phyloP scores from a whole-genome alignment of 2,888 invertebrate species.

The Doris montereyensis region DNA sequence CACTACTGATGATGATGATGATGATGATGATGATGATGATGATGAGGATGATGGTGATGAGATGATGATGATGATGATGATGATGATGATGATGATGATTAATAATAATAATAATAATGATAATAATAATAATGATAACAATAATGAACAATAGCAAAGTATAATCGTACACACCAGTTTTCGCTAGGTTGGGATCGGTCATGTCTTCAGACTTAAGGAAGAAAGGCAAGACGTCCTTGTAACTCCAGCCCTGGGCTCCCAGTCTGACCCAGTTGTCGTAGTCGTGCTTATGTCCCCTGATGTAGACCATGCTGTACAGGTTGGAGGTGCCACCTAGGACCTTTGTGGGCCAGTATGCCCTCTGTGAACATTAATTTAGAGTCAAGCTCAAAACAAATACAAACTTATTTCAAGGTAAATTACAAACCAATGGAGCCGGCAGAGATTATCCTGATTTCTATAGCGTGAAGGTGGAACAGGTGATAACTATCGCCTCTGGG shows the following conservation, averaged over 20 bases:
- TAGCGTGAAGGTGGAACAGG: not conserved
- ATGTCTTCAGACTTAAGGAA: slow-evolving; percentile 76
- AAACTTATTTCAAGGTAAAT: too few species aligned
- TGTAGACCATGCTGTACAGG: slow-evolving; percentile 91
- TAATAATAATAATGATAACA: not conserved
- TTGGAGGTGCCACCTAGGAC: slow-evolving; percentile 91
- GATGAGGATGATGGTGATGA: too few species aligned
- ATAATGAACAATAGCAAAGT: not conserved
- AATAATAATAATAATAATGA: too few species aligned
- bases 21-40: too few species aligned
- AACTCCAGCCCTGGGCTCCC: slow-evolving; percentile 91
- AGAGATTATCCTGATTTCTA: not conserved
- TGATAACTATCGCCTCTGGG: not conserved
- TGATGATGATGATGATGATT: too few species aligned
- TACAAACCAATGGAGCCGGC: not conserved
- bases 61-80: too few species aligned
- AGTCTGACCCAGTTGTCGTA: slow-evolving; percentile 89
- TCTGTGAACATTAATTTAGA: too few species aligned
- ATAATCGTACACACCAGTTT: not conserved
- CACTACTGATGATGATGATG: too few species aligned
- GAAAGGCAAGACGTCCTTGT: slow-evolving; percentile 82
- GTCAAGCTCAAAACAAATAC: too few species aligned
- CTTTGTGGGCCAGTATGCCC: slow-evolving; percentile 93
- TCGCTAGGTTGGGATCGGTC: slow-evolving; percentile 17
- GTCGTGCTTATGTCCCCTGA: slow-evolving; percentile 86